Evolutionary conservation across 1,140 invertebrate genomes (phyloP), one percentile per base, ranked within the genome.

Genomic region (Lucilia cuprina): DNA sequence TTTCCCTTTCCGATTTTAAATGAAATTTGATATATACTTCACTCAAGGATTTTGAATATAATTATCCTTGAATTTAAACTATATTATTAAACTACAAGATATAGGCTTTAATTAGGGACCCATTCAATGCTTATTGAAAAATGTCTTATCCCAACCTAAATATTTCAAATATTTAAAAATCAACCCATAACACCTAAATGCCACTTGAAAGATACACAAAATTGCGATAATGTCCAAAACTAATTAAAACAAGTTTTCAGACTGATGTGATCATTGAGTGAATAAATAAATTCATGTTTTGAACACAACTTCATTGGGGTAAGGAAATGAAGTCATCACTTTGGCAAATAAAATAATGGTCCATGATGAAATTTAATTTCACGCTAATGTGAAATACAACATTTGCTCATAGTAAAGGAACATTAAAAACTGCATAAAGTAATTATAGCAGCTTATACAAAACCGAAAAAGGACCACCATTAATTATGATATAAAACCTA

Each of bases 331-430:
- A 65, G 82, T 70, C 82, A 41, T 70, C 55, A 82, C 10, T 82
- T 65, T 65, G 41, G 35, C 8, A 49, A 80, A 80, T 80, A 47
- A 49, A 49, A 50, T 80, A 80, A 80, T 80, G 77, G 49, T 49
- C 77, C 77, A 49, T 49, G 77, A n/a, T 49, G 19, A 47, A 80
- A 80, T 80, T 80, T 80, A 25, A 80, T 80, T 80, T 80, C n/a
- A 80, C 77, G 77, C 41, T 49, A 80, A 50, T 80, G 77, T 80
- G 77, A 80, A 80, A 80, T 21, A 50, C 41, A 25, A 80, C 77
- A 80, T 80, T 80, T 80, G 77, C 17, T 78, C 75, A 78, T 78
- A 14, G 47, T 70, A 25, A 70, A 70, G 65, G 21, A 19, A 9
- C 65, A 70, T 70, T 70, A 70, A 70, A 70, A 70, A 19, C 13